A percentile compares a stretch with the other conserved stretches of the same genome.
These are phyloP conservation scores for Ptilonorhynchus violaceus DNA, from an alignment of 2,113 vertebrate species.

Conservation along the genomic window DNA sequence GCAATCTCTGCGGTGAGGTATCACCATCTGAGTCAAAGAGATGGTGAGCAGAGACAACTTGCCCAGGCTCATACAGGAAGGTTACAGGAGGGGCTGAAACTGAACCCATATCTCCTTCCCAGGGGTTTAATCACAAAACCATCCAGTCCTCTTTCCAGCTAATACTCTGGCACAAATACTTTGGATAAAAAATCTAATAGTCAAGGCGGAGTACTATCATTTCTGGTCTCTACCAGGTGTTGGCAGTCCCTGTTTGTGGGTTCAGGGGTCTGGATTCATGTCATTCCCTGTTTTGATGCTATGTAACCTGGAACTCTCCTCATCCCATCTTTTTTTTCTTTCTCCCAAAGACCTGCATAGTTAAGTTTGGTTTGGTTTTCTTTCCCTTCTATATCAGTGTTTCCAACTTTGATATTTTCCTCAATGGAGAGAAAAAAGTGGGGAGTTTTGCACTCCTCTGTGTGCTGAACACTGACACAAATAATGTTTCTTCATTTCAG, in stretches of 20 bases:
- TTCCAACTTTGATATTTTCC: background rate
- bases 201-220: background rate
- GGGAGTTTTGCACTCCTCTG: rapidly evolving
- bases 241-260: background rate
- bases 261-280: background rate
- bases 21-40: background rate
- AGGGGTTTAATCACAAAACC: background rate
- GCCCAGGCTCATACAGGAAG: background rate
- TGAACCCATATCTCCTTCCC: background rate
- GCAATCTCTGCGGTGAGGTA: background rate
- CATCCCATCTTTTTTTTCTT: background rate
- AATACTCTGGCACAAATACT: background rate
- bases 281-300: background rate
- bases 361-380: background rate
- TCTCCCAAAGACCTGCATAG: background rate
- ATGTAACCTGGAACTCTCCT: background rate
- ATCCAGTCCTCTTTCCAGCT: background rate
- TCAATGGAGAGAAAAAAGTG: background rate
- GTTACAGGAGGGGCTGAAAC: background rate
- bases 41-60: background rate
- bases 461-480: background rate
- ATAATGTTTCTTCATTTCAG: background rate
- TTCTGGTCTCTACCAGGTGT: background rate
- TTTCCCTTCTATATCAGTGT: background rate
- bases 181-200: background rate